Evolutionary conservation across 1,140 invertebrate genomes (phyloP), one percentile per base, ranked within the genome.

Genomic region (Acyrthosiphon pisum): DNA sequence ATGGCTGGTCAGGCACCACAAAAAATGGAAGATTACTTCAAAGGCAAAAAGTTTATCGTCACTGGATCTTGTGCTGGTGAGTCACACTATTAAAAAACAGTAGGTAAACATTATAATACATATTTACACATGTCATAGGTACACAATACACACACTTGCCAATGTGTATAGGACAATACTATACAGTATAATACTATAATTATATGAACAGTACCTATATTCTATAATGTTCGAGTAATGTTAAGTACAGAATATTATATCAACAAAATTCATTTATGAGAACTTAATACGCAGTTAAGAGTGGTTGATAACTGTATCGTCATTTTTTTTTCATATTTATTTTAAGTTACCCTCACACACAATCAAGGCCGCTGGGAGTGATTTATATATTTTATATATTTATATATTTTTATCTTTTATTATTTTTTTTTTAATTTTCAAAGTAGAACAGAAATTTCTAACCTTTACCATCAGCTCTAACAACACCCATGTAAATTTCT

Each of bases 51-150:
- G 88, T 97, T 98, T 94, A 95, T 98, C n/a, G 97, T 98, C 1
- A 98, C 98, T 18, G 98, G 98, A 84, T 97, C 97, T 44, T 97
- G 97, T 48, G 96, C 96, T 96, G 97, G 97, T 97, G 95, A 95
- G 35, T 76, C 76, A 84, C 68, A 91, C 18, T 2, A 37, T 83
- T 37, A 83, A 37, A 23, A 37, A 2, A 83, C 2, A 81, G 11
- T 44, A 41, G 41, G 41, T 41, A 8, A 84, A 44, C 2, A 30
- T 23, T 3, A 8, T 22, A 11, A 44, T 8, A 37, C 44, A 9
- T 60, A 60, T 26, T 8, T 1, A 26, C 7, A 30, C 56, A 23
- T 26, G 53, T 56, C 7, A 56, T 23, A 41, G 41, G 41, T 41
- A 56, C 23, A 56, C 53, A 56, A 22, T 56, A 56, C 41, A 41